A percentile compares a stretch with the other conserved stretches of the same genome.
phyloP scores from a whole-genome alignment of 2,113 vertebrate species.

The Cavia aperea region DNA sequence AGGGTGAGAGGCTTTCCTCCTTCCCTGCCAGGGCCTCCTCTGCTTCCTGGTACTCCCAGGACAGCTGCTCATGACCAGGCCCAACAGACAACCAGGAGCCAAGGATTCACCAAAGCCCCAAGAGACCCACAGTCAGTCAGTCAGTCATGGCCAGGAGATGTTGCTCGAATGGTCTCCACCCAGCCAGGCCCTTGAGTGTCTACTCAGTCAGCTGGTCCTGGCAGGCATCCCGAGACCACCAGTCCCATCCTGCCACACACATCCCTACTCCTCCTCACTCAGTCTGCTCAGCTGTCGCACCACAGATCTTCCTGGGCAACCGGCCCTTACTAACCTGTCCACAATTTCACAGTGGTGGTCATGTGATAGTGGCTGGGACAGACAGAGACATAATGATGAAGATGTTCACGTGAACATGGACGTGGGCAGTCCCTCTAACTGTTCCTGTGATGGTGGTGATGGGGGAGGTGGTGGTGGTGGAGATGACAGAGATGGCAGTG shows the following conservation, averaged over 20 bases:
- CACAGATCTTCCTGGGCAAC: not conserved
- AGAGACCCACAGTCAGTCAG: not conserved
- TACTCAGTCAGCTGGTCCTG: not conserved
- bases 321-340: not conserved
- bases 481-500: not conserved
- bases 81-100: conserved; percentile 47
- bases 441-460: not conserved
- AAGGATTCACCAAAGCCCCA: conserved; percentile 50
- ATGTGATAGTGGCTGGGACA: too few species aligned
- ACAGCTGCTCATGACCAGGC: conserved; percentile 22
- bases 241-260: not conserved
- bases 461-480: not conserved
- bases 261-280: not conserved
- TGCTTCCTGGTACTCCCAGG: conserved; percentile 5
- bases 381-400: too few species aligned
- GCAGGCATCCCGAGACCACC: too few species aligned
- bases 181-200: not conserved
- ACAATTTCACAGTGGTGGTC: fast-evolving
- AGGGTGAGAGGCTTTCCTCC: not conserved
- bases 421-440: not conserved
- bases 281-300: not conserved
- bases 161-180: conserved; percentile 33
- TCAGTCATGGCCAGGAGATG: not conserved
- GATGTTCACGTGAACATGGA: not conserved
- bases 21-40: not conserved